phyloP scores from a whole-genome alignment of 2,888 invertebrate genomes.

The Ptycholaimellus sp. region DNA sequence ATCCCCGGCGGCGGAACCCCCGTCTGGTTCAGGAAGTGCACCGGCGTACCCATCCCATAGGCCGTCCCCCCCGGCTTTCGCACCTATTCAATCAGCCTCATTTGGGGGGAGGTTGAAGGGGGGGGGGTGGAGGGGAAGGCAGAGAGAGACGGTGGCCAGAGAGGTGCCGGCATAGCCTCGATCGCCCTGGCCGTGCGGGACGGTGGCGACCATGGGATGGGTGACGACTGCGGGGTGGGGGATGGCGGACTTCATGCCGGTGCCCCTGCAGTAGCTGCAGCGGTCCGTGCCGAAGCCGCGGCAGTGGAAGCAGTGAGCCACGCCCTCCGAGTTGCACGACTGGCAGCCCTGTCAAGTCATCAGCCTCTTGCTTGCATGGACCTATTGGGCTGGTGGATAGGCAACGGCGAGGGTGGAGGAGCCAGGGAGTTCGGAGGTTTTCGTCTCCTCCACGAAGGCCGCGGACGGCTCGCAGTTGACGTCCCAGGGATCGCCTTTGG shows the following conservation, averaged over 20 bases:
- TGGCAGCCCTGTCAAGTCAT: slow-evolving; percentile 10
- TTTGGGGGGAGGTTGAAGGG: slow-evolving; percentile 6
- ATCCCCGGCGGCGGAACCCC: slow-evolving; percentile 25
- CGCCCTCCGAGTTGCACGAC: slow-evolving; percentile 18
- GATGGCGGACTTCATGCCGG: slow-evolving; percentile 26
- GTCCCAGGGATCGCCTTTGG: too few relatives aligned
- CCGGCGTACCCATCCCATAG: slow-evolving; percentile 22
- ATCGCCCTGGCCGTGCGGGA: slow-evolving; percentile 18
- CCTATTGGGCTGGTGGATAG: slow-evolving; percentile 1
- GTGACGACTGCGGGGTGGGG: slow-evolving; percentile 25
- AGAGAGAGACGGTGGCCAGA: slow-evolving; percentile 16
- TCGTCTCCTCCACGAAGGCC: background rate
- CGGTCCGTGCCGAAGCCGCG: slow-evolving; percentile 21
- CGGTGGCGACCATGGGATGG: slow-evolving; percentile 23
- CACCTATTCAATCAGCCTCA: too few relatives aligned
- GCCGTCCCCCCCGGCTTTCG: slow-evolving; percentile 10
- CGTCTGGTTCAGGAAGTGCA: slow-evolving; percentile 23
- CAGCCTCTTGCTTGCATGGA: background rate
- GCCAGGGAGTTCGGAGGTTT: background rate
- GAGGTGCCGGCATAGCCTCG: slow-evolving; percentile 19
- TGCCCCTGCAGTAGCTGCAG: slow-evolving; percentile 23
- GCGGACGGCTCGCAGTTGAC: background rate
- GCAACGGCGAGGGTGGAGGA: slow-evolving; percentile 3
- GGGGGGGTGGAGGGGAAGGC: background rate
- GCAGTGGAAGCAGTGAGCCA: slow-evolving; percentile 22